Base-by-base conservation (phyloP, 2,888 invertebrate species). In the Aspidiotus destructor region DNA sequence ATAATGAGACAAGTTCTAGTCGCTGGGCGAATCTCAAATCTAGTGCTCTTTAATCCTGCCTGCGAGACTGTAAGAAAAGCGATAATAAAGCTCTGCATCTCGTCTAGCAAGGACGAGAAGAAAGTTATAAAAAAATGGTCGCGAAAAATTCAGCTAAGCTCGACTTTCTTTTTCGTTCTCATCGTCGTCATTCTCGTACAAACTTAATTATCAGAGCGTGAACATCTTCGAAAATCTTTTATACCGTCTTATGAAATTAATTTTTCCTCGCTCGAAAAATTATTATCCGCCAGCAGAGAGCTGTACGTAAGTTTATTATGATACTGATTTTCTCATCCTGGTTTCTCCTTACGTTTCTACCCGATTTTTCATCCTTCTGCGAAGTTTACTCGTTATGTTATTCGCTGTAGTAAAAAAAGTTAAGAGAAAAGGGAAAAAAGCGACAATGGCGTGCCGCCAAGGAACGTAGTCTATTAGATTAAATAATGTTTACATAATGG, bases 181-280 rank as follows among this genome's bases (percentile, higher is more conserved):
- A 28, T 28, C 28, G n/a, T 48, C 48, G 48, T n/a, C n/a, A 48
- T 48, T 48, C n/a, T 11, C 48, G 48, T 2, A 6, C 48, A 48
- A 48, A 48, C n/a, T 48, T 48, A 48, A 48, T 48, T 48, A 48
- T 48, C 48, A 48, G 48, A 48, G 48, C 48, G 48, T 48, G 48
- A 48, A 48, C 48, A 13, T 48, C 28, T 48, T 13, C n/a, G 48
- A 48, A 48, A 48, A 48, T 48, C 48, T 48, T n/a, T 48, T 48
- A 28, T 28, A 3, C n/a, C 48, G n/a, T 48, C 48, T 48, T 48
- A 28, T 28, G 6, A 48, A 48, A 48, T 48, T 48, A 48, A 48
- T 48, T 48, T 48, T 48, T 28, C 28, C 48, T 48, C n/a, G 48
- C 48, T 48, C 48, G 48, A 48, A 48, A 48, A 48, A 48, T 13